Conservation (phyloP, 2,113 vertebrate genomes). For the Microtus richardsoni region DNA sequence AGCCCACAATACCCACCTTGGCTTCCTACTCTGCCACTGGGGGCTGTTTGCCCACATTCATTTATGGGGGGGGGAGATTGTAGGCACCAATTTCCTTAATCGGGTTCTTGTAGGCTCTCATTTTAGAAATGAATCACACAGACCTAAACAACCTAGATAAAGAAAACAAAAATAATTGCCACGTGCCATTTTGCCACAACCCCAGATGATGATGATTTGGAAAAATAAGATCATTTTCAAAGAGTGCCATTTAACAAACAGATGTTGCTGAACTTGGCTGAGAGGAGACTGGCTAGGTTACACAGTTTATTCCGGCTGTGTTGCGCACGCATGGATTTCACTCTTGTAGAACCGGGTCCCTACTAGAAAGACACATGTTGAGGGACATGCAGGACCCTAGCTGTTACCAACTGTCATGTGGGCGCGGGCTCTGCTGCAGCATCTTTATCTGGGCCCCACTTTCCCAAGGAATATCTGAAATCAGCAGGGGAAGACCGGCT, state of each 20-base stretch:
- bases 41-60: conserved; percentile 79
- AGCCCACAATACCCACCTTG: background rate
- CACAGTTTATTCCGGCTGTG: background rate
- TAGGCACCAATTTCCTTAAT: conserved; percentile 69
- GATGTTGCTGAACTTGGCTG: conserved; percentile 12
- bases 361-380: background rate
- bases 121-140: conserved; percentile 71
- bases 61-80: conserved; percentile 27
- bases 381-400: background rate
- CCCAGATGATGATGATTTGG: background rate
- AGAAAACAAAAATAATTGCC: conserved; percentile 64
- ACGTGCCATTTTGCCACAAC: background rate
- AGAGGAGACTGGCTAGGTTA: background rate
- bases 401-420: background rate
- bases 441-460: rapidly evolving
- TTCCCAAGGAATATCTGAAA: rapidly evolving
- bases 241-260: conserved; percentile 41
- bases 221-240: conserved; percentile 11
- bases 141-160: conserved; percentile 61
- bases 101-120: conserved; percentile 69
- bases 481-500: background rate
- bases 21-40: background rate
- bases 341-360: background rate
- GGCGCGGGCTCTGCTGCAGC: too few species aligned
- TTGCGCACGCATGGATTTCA: rapidly evolving